Evolutionary conservation across 2,113 vertebrate genomes (phyloP), one percentile per base, ranked within the genome.

Genomic region (Chascanopsetta lugubris): DNA sequence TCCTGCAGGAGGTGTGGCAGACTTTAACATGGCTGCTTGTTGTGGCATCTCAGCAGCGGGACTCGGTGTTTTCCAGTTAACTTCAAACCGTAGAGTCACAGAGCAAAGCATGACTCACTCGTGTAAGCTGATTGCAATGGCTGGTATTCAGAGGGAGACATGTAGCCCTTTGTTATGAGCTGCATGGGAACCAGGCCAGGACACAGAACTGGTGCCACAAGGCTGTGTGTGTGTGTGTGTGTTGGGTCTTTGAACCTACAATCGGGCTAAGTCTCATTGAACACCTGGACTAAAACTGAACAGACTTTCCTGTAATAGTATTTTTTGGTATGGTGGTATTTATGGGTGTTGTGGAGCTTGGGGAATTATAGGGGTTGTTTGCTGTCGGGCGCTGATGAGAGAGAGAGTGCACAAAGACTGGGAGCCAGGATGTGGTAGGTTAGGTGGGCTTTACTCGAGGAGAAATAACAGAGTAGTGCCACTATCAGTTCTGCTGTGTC

Each of bases 221-320:
- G 36, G 40, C 21, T 48, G 42, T 61, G 55, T 50, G 50, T 27
- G 20, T 8, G 26, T 3, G 34, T 46, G 24, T 3, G 24, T 47
- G 32, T 61, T 12, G 36, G 60, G 62, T 25, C 70, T 88, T 82
- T 87, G 75, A 84, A 78, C 58, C 2, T 75, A 76, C 43, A 74
- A 56, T 38, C 15, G 12, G 75, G 49, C 45, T 47, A 27, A 66
- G 46, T 64, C 72, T 61, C 76, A 66, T 73, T 70, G 83, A 53
- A 13, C 51, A 77, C 75, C 6, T 59, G 61, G 59, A 67, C 17
- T 29, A 55, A 47, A 69, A 60, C 27, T 18, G 20, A 59, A 62
- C 55, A 58, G 43, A 63, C 48, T 68, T 57, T 11, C 24, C 24
- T 0, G 8, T 59, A 49, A 69, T 55, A 58, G 55, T 59, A 49